phyloP scores from a whole-genome alignment of 2,888 invertebrate species.

The Nomada lathburiana region DNA sequence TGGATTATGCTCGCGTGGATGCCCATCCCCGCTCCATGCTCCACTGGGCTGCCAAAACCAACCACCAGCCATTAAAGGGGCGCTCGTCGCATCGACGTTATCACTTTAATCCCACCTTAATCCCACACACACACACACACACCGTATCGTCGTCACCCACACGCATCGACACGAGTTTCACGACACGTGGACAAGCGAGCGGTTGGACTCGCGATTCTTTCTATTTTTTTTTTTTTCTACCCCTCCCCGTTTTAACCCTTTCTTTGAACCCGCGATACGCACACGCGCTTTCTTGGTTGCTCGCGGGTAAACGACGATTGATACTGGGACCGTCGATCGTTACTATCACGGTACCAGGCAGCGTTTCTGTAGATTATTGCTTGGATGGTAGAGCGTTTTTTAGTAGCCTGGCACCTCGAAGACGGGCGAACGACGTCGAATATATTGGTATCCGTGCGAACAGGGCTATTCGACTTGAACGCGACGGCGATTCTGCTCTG shows the following conservation, averaged over 20 bases:
- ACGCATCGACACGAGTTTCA: slow-evolving; percentile 58
- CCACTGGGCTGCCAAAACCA: slow-evolving; percentile 85
- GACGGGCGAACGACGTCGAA: background rate
- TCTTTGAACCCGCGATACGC: background rate
- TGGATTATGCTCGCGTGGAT: slow-evolving; percentile 84
- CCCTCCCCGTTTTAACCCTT: background rate
- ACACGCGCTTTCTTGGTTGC: background rate
- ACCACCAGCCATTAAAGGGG: slow-evolving; percentile 85
- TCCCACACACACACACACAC: slow-evolving; percentile 51
- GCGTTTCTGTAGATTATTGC: background rate
- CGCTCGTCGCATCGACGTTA: slow-evolving; percentile 77
- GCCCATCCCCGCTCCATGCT: slow-evolving; percentile 86
- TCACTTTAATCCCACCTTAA: slow-evolving; percentile 72
- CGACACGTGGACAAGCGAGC: slow-evolving; percentile 16
- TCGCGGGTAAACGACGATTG: too few relatives aligned
- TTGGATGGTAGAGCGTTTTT: background rate
- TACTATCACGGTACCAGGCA: slow-evolving; percentile 7
- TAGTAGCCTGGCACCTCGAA: background rate
- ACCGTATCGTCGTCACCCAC: slow-evolving; percentile 73
- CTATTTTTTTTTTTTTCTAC: background rate
- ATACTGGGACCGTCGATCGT: background rate
- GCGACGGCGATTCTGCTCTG: slow-evolving; percentile 34
- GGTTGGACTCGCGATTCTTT: background rate
- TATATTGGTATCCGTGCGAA: too few relatives aligned
- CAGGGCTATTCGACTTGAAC: background rate